Evolutionary conservation across 1,140 invertebrate genomes (phyloP), one percentile per base, ranked within the genome.

Genomic region (Conopomorpha cramerella): DNA sequence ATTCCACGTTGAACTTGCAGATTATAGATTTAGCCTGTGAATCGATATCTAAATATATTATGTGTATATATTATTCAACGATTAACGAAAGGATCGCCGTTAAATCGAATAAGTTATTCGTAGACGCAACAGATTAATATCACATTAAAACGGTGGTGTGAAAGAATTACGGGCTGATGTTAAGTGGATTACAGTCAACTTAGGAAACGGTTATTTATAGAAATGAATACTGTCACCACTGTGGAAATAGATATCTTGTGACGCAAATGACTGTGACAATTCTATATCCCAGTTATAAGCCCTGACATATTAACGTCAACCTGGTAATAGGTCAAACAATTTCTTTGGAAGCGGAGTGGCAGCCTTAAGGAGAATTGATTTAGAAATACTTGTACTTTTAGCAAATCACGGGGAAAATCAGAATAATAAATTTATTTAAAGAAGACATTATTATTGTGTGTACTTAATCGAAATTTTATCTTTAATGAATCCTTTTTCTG

Each of bases 61-160:
- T 43, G 43, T 16, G 36, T 62, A 48, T 65, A 60, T 58, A 63
- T 68, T 72, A 72, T 72, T 61, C 59, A 65, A 54, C 55, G 57
- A 63, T 65, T 58, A 61, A 53, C 44, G 45, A 51, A 56, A 55
- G 51, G 48, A 52, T 56, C 51, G 45, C 52, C 45, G 32, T n/a
- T n/a, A 43, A 46, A 45, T 35, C 39, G 40, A 36, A 43, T 46
- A 55, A 51, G 57, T 59, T 63, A 51, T 55, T 53, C 34, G 47
- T 51, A 56, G 43, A 44, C 53, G 49, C 45, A 55, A 60, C 53
- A 64, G 61, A 70, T 73, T 67, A 61, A 62, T n/a, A 66, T 60
- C 55, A 60, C 39, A 58, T 57, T 55, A 38, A 54, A 55, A 68
- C 68, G 68, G 70, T 65, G 61, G 50, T 63, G 43, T 58, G 39